phyloP scores from a whole-genome alignment of 2,113 vertebrate genomes.

The Rhadina sibilatrix region DNA sequence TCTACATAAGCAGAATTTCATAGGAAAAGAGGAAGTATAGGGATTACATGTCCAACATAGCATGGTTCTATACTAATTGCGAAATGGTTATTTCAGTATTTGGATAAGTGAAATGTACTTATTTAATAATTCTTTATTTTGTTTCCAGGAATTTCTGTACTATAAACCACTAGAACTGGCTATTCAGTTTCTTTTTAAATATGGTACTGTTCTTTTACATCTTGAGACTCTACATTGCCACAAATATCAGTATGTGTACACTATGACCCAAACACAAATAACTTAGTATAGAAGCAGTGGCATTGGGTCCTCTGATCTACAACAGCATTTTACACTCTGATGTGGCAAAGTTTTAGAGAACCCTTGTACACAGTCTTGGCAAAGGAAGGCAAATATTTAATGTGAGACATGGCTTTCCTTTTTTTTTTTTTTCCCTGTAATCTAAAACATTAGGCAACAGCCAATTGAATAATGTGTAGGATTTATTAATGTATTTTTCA shows the following conservation, averaged over 20 bases:
- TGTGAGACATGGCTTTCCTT: not conserved
- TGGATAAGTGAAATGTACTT: not conserved
- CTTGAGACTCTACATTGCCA: not conserved
- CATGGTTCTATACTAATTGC: not conserved
- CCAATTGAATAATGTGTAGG: not conserved
- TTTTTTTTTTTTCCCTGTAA: not conserved
- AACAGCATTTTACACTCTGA: not conserved
- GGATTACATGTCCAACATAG: not conserved
- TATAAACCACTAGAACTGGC: not conserved
- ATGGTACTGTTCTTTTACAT: not conserved
- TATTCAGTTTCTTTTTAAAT: not conserved
- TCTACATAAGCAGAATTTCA: not conserved
- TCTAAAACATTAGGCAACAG: not conserved
- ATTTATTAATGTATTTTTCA: not conserved
- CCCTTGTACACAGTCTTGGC: not conserved
- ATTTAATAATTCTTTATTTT: not conserved
- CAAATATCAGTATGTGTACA: not conserved
- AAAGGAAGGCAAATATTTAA: not conserved
- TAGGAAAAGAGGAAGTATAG: not conserved
- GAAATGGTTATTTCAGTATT: not conserved
- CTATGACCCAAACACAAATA: not conserved
- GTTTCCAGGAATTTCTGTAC: not conserved
- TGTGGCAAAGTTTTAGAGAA: not conserved
- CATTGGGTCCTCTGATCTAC: not conserved
- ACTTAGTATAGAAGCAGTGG: not conserved